Conservation (phyloP, 2,797 vertebrate genomes). For the Pseudomugil gertrudae region DNA sequence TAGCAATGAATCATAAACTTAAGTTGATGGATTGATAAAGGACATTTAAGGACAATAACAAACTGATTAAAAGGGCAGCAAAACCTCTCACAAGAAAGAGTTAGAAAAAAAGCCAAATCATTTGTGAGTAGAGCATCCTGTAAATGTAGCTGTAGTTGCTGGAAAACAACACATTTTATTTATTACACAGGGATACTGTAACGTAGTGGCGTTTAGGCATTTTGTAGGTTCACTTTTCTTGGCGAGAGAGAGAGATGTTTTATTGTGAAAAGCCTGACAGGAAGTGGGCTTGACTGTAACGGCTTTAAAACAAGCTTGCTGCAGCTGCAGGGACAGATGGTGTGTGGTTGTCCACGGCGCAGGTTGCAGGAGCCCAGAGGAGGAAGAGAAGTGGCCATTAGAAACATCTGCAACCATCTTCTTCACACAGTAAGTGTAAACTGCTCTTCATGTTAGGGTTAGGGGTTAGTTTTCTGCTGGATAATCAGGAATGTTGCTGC, state of each 20-base stretch:
- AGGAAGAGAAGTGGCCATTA: background rate
- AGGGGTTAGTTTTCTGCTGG: background rate
- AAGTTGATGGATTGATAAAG: no score
- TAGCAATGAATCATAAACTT: background rate
- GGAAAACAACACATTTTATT: no score
- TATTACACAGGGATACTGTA: no score
- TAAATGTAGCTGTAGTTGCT: no score
- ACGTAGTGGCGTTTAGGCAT: no score
- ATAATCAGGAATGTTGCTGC: background rate
- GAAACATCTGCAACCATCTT: slow-evolving; percentile 20
- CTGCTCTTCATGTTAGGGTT: background rate
- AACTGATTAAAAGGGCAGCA: no score
- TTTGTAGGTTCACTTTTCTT: no score
- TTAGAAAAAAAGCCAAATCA: no score
- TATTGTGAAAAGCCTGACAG: slow-evolving; percentile 37
- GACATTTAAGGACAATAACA: background rate
- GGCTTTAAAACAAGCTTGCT: background rate
- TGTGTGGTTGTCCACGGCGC: background rate
- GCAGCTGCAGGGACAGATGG: slow-evolving; percentile 18
- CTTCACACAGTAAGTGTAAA: slow-evolving; percentile 35
- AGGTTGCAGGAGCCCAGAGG: background rate
- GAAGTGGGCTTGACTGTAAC: background rate
- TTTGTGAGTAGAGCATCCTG: no score
- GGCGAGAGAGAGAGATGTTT: background rate
- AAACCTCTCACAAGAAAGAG: no score